Conservation (phyloP, 1,140 invertebrate species). For the Platyscapa corneri region DNA sequence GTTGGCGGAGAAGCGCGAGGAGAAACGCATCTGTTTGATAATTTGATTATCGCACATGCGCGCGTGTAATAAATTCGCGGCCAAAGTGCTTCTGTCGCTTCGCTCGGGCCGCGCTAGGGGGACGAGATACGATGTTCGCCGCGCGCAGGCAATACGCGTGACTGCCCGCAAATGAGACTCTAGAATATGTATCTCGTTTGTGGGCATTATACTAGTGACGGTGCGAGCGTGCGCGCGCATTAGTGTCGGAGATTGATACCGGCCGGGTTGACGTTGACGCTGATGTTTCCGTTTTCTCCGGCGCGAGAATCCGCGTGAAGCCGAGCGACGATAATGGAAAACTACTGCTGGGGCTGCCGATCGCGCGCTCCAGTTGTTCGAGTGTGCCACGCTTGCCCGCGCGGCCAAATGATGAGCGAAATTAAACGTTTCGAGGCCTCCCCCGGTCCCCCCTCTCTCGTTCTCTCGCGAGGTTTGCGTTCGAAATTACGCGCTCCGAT, state of each 20-base stretch:
- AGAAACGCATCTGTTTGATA: no score
- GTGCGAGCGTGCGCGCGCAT: neutral
- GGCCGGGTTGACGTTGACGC: neutral
- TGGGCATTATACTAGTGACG: neutral
- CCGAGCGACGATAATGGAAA: conserved; percentile 59
- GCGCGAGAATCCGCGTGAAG: conserved; percentile 39
- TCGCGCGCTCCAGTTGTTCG: conserved; percentile 17
- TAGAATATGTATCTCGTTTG: conserved; percentile 26
- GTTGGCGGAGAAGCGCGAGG: no score
- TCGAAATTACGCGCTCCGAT: conserved; percentile 39
- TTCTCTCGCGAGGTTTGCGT: neutral
- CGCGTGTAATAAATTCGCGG: neutral
- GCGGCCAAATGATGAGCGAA: conserved; percentile 46
- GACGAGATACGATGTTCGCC: neutral
- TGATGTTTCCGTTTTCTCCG: neutral
- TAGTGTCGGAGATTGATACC: neutral
- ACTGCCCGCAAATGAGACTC: conserved; percentile 1
- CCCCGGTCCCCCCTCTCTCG: neutral
- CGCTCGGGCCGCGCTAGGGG: neutral
- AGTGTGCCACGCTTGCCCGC: conserved; percentile 7
- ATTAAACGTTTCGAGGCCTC: conserved; percentile 23
- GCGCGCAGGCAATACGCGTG: neutral
- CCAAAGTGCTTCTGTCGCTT: no score
- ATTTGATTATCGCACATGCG: no score
- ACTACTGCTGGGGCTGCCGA: conserved; percentile 53